Evolutionary conservation across 2,113 vertebrate genomes (phyloP), one percentile per base, ranked within the genome.

Genomic region (Thryonomys swinderianus): DNA sequence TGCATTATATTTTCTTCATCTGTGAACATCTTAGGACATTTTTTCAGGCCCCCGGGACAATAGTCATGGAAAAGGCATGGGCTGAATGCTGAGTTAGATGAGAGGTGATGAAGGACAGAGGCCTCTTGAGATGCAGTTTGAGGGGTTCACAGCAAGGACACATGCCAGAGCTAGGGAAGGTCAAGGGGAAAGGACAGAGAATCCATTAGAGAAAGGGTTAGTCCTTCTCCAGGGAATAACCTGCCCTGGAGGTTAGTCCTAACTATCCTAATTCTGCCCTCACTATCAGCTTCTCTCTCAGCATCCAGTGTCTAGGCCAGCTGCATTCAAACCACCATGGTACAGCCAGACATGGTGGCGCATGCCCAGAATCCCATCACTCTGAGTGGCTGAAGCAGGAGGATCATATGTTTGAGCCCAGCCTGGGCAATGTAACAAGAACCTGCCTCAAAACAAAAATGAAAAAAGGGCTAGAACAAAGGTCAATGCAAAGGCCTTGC

Each of bases 141-240:
- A 40, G 9, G 64, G 45, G 32, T n/a, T 89, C 25, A 18, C 0
- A 34, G 61, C 66, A 14, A 48, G 32, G 40, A 37, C 21, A n/a
- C 0, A 0, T 0, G 3, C n/a, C 11, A 37, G 45, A 53, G 12
- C 4, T 55, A 3, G 9, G 16, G 42, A 32, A 30, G 34, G n/a
- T 42, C 27, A 80, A 53, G 61, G 21, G 16, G 34, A 78, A 57
- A 80, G 0, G 1, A 13, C 55, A 57, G 42, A 9, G 17, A n/a
- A 16, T 16, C 66, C 53, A 61, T 64, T 17, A 37, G 4, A 45
- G 32, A 48, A 74, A 42, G 23, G 21, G 27, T 45, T 37, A 55
- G 3, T 23, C 20, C 40, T 66, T 93, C 88, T 34, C 27, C 45
- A 48, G 25, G 4, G 1, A 78, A n/a, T n/a, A n/a, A n/a, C n/a